Evolutionary conservation across 2,888 invertebrate genomes (phyloP).

Genomic region (Ennomos quercinarius): DNA sequence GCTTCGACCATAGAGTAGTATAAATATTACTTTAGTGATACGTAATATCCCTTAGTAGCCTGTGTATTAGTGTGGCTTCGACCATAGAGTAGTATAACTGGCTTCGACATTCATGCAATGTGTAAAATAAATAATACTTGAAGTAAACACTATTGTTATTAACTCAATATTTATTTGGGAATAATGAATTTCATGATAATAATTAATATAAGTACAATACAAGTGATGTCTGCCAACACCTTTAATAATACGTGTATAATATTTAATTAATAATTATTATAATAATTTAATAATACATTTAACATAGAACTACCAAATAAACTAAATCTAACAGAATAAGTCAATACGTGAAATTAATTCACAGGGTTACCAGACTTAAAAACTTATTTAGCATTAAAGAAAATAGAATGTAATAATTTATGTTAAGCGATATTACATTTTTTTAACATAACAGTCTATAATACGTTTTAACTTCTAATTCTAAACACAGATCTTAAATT

Average conservation of each 20-base stretch:
- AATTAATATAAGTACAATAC: slow-evolving; percentile 58
- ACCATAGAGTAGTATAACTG: too few species aligned
- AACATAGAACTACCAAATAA: slow-evolving; percentile 31
- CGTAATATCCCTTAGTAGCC: too few species aligned
- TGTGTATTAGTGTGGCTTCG: too few species aligned
- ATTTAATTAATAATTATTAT: slow-evolving; percentile 27
- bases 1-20: too few species aligned
- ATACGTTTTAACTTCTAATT: slow-evolving; percentile 71
- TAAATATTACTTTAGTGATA: too few species aligned
- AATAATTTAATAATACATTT: slow-evolving; percentile 19
- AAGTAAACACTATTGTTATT: slow-evolving; percentile 35
- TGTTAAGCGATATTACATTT: slow-evolving; percentile 30
- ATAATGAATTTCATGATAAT: slow-evolving; percentile 73
- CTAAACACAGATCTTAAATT: slow-evolving; percentile 79
- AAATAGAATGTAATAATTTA: slow-evolving; percentile 30
- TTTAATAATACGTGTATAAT: slow-evolving; percentile 31
- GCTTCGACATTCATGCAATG: too few species aligned
- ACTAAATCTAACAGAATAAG: slow-evolving; percentile 26
- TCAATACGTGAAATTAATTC: slow-evolving; percentile 9
- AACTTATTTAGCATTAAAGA: slow-evolving; percentile 16
- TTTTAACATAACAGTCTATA: slow-evolving; percentile 63
- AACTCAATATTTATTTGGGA: slow-evolving; percentile 83
- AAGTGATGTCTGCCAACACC: slow-evolving; percentile 27
- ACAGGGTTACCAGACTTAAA: slow-evolving; percentile 28
- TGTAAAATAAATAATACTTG: too few species aligned